Evolutionary conservation across 2,113 vertebrate species (phyloP), one percentile per base, ranked within the genome.

Genomic region (Oceanites oceanicus): DNA sequence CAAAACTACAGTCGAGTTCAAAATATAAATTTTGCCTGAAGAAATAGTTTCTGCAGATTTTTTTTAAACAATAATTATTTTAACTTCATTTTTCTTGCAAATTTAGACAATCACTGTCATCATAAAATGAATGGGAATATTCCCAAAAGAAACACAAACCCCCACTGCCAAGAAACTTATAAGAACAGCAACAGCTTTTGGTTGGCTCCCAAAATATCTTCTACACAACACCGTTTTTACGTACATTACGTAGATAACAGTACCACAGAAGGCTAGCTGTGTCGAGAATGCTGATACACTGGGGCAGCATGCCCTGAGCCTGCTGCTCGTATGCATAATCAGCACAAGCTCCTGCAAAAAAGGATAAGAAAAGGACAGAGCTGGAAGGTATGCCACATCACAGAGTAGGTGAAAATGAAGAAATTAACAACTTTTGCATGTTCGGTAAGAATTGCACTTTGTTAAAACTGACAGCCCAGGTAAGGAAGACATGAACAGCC

Each of bases 61-160:
- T 71, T 79, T 91, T 78, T 63, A 75, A 92, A 92, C 61, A 90
- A 21, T 61, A 92, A 94, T 52, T 68, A 68, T 50, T 89, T 84
- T 61, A 91, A 87, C 34, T 25, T 91, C 9, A 78, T 90, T 92
- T 85, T 82, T 91, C 89, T 88, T 82, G 82, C 70, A 89, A 85
- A 94, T 92, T 91, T 95, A 79, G 92, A 95, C 73, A 89, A 94
- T 85, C 80, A 85, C 17, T 94, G 71, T 91, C 95, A 95, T 79
- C 73, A 49, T 65, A 78, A 94, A 95, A 95, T 72, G 29, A 91
- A 90, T 40, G 40, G 86, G 58, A 83, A 88, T 91, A 87, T 89
- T 92, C 84, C 86, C 66, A 81, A 95, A 82, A 89, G 83, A 92
- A 94, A 83, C 17, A 81, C 25, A 50, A 94, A 87, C 61, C 72